phyloP scores from a whole-genome alignment of 1,140 invertebrate genomes.

The Popillia japonica region DNA sequence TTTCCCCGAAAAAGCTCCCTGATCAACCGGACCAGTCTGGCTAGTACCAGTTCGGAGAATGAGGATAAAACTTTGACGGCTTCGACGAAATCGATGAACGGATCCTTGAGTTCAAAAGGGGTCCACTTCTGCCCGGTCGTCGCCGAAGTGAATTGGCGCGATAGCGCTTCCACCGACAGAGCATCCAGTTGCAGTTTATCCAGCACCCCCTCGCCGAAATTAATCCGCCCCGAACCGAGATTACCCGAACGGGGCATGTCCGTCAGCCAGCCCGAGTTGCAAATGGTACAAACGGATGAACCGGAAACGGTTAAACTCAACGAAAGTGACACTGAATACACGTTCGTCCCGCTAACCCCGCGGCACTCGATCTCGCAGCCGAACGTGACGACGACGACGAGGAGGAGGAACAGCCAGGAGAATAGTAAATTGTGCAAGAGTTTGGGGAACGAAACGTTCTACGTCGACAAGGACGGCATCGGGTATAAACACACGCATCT shows the following conservation, averaged over 20 bases:
- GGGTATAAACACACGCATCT: conserved; percentile 56
- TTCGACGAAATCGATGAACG: conserved; percentile 61
- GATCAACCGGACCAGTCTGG: conserved; percentile 53
- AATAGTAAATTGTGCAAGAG: conserved; percentile 55
- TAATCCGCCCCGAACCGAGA: conserved; percentile 27
- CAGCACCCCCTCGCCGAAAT: conserved; percentile 40
- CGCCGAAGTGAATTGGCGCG: conserved; percentile 74
- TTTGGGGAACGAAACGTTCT: conserved; percentile 49
- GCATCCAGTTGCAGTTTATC: conserved; percentile 51
- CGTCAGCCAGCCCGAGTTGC: conserved; percentile 38
- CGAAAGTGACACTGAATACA: conserved; percentile 13
- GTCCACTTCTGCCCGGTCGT: conserved; percentile 77
- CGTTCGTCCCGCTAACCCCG: conserved; percentile 15
- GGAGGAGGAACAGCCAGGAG: conserved; percentile 34
- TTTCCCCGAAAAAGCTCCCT: conserved; percentile 61
- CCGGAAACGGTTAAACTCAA: conserved; percentile 17
- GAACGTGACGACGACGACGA: neutral
- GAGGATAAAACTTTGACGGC: conserved; percentile 61
- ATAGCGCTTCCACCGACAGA: conserved; percentile 48
- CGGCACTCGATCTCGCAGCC: conserved; percentile 39
- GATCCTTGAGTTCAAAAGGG: conserved; percentile 63
- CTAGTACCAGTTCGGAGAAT: conserved; percentile 52
- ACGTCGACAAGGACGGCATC: conserved; percentile 54
- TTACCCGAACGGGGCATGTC: conserved; percentile 18
- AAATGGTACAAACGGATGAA: conserved; percentile 18